These are phyloP conservation scores for Diploptera punctata DNA, from an alignment of 2,888 invertebrate species.

Conservation along the genomic window DNA sequence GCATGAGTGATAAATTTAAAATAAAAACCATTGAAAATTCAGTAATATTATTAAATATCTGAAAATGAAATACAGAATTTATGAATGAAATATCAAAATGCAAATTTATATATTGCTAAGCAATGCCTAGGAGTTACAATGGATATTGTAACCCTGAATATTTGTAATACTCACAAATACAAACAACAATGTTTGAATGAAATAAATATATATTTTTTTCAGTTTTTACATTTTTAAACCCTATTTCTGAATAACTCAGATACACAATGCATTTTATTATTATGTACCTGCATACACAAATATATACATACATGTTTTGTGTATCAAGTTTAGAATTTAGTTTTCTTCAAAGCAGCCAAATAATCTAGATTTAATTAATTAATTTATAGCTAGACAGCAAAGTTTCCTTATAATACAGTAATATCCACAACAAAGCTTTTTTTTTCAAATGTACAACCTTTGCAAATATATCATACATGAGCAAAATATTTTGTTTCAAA, in stretches of 20 bases:
- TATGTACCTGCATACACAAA: constrained; percentile 25
- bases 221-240: constrained; percentile 20
- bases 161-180: too few species aligned
- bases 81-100: too few species aligned
- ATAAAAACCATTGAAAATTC: too few species aligned
- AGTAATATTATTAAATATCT: too few species aligned
- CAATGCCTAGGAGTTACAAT: too few species aligned
- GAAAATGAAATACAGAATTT: too few species aligned
- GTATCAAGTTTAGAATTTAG: background rate
- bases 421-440: constrained; percentile 23
- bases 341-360: constrained; percentile 1
- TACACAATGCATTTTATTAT: background rate
- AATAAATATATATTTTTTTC: constrained; percentile 29
- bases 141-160: too few species aligned
- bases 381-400: constrained; percentile 7
- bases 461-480: constrained; percentile 25
- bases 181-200: background rate
- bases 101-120: too few species aligned
- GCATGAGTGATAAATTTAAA: too few species aligned
- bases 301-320: constrained; percentile 19
- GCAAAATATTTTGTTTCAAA: constrained; percentile 15
- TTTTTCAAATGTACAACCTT: constrained; percentile 16
- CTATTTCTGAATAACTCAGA: background rate
- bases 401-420: background rate
- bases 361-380: background rate